Conservation (phyloP, 2,888 invertebrate species). For the Conchocele bisecta region DNA sequence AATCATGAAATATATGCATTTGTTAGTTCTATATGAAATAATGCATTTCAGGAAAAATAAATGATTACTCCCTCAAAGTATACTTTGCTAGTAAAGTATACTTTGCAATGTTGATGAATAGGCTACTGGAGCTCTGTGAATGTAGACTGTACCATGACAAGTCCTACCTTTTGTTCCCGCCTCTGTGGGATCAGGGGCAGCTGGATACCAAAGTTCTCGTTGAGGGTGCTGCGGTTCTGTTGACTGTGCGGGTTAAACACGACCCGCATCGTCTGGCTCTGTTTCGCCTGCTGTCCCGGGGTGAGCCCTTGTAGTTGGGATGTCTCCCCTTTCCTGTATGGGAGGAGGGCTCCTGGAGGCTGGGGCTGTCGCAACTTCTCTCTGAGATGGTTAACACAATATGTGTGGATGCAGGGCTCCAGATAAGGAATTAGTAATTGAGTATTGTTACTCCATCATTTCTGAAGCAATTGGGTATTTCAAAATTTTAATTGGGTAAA, state of each 20-base stretch:
- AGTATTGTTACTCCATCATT: too few relatives aligned
- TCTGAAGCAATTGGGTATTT: too few relatives aligned
- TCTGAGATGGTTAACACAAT: too few relatives aligned
- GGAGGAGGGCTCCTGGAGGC: conserved; percentile 63
- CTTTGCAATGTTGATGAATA: too few relatives aligned
- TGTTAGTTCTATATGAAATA: too few relatives aligned
- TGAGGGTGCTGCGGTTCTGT: conserved; percentile 76
- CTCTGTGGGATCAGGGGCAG: conserved; percentile 78
- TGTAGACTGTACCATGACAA: neutral
- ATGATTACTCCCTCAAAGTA: too few relatives aligned
- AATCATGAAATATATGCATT: too few relatives aligned
- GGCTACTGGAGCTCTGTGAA: neutral
- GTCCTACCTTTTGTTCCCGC: conserved; percentile 56
- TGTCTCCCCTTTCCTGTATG: conserved; percentile 61
- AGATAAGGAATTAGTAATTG: too few relatives aligned
- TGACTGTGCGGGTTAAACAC: conserved; percentile 80
- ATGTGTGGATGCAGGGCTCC: too few relatives aligned
- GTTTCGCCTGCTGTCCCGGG: conserved; percentile 77
- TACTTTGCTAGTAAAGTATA: too few relatives aligned
- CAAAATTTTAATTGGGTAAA: too few relatives aligned
- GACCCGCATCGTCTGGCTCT: conserved; percentile 64
- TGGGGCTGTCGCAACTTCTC: conserved; percentile 65
- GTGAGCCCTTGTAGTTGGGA: conserved; percentile 75
- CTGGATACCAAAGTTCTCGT: conserved; percentile 81
- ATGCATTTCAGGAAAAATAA: too few relatives aligned